Evolutionary conservation across 2,888 invertebrate species (phyloP), one percentile per base, ranked within the genome.

Genomic region (Allygus modestus): DNA sequence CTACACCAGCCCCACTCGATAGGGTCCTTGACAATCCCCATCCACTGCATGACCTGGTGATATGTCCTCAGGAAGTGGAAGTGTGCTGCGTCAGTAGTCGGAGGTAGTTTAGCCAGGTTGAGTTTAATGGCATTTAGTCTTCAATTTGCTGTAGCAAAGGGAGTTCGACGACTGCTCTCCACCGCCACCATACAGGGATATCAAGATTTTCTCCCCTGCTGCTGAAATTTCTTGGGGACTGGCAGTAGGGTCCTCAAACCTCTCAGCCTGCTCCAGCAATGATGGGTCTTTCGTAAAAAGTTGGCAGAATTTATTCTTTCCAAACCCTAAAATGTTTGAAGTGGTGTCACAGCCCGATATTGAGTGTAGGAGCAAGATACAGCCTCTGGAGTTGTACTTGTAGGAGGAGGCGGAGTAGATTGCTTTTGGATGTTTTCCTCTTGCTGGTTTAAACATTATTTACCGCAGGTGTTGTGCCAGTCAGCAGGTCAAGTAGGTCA

Each of bases 11-110:
- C n/a, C n/a, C n/a, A n/a, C n/a, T n/a, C n/a, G n/a, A n/a, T n/a
- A n/a, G n/a, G n/a, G n/a, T n/a, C n/a, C n/a, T n/a, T n/a, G n/a
- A n/a, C n/a, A n/a, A n/a, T n/a, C n/a, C n/a, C n/a, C n/a, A n/a
- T n/a, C n/a, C n/a, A n/a, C n/a, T n/a, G n/a, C n/a, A n/a, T n/a
- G n/a, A n/a, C n/a, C n/a, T n/a, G n/a, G 4, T 20, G 86, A 81
- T 87, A 89, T n/a, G 87, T 86, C 37, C 87, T 87, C 82, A 87
- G 88, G 46, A 75, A 81, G 87, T 89, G 89, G 87, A 89, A 88
- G 77, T 84, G 79, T 51, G 87, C 88, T 85, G 88, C 86, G 77
- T 85, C 85, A 28, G 84, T 81, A 33, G 84, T 84, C 37, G 73
- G 82, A 41, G 82, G 82, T 58, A 84, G 82, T 51, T 84, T 82